Base-by-base conservation (phyloP, 2,113 vertebrate genomes). In the Mastomys coucha region DNA sequence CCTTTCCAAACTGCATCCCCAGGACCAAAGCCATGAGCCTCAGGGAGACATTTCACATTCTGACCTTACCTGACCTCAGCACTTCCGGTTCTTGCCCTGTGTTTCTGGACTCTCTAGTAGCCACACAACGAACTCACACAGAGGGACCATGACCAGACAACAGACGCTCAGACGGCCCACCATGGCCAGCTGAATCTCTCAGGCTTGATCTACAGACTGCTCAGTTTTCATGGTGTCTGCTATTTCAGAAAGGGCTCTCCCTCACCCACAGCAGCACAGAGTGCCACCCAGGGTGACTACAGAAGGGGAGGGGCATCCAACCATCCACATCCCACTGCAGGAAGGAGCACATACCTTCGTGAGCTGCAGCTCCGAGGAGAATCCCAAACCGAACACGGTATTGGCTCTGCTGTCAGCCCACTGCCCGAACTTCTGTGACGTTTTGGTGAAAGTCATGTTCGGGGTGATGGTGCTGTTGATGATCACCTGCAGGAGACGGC, bases 401-500 rank as follows among this genome's bases (percentile, higher is more conserved):
- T 99, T 99, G 87, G 99, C 99, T 94, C 99, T 99, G 99, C 99
- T 99, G 98, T 99, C 99, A 0, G 99, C 99, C 99, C 99, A 99
- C 98, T 99, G 99, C 91, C 99, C 99, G 0, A 99, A 99, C 98
- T 99, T 99, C 99, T 99, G 99, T 0, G 99, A 99, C 0, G 99
- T 99, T 97, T 99, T 99, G 2, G 99, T 99, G 98, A 99, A 99
- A 63, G 99, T 99, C 99, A 99, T 99, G 96, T 99, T 99, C 77
- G 99, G 99, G 8, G 99, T 99, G 98, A 99, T 99, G 94, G 99
- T 99, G 98, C 99, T 99, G 99, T 99, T 99, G 96, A 99, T 99
- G 95, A 99, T 99, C 97, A 99, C 99, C 99, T 99, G 98, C 73
- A 82, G 58, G 81, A 96, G 92, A 97, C 28, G 95, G 36, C 63